Percentiles rank a stretch among this genome's conserved stretches.
Conservation (phyloP, 1,140 invertebrate genomes). For the Diorhabda carinulata region DNA sequence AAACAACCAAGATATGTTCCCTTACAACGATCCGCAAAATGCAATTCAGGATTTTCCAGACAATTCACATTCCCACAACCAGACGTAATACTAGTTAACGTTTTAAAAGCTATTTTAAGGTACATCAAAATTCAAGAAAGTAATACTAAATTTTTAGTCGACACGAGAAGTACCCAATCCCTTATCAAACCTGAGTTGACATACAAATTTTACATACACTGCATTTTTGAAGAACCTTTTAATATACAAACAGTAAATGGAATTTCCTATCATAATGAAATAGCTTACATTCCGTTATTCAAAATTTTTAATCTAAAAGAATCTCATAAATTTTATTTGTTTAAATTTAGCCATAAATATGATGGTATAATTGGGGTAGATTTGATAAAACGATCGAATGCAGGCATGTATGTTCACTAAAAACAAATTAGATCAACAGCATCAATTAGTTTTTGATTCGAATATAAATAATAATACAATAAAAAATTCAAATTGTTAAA, state of each 20-base stretch:
- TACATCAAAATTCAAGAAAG: constrained; percentile 1
- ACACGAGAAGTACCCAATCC: constrained; percentile 22
- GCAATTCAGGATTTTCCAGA: no score
- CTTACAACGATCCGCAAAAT: no score
- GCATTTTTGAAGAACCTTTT: constrained; percentile 14
- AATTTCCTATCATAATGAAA: not conserved
- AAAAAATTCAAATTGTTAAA: no score
- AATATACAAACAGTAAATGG: constrained; percentile 22
- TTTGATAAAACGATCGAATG: not conserved
- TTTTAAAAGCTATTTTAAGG: no score
- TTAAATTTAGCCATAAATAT: constrained; percentile 6
- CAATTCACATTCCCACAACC: no score
- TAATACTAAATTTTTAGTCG: constrained; percentile 26
- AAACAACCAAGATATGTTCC: no score
- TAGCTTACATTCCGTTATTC: no score
- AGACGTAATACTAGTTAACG: no score
- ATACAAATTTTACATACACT: constrained; percentile 13
- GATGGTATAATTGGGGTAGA: constrained; percentile 8
- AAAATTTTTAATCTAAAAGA: constrained; percentile 5
- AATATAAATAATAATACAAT: no score
- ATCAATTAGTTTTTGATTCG: not conserved
- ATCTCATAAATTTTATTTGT: constrained; percentile 19
- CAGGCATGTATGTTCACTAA: constrained; percentile 3
- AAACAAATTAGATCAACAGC: constrained; percentile 8
- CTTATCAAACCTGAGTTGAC: constrained; percentile 24